Base-by-base conservation (phyloP, 2,113 vertebrate genomes). In the Elephas maximus region DNA sequence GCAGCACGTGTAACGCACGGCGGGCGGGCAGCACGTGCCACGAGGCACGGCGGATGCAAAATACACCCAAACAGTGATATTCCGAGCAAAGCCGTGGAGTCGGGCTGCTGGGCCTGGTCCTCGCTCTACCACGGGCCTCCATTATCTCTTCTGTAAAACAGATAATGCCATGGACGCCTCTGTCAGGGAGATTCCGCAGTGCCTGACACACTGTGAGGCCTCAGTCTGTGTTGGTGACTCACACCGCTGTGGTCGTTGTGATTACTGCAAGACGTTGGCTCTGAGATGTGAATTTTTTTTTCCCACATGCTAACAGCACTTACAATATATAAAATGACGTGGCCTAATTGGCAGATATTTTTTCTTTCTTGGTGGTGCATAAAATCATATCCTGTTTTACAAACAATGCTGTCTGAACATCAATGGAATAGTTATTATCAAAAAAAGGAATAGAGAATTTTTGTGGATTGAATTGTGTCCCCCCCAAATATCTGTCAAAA, bases 221-320 rank as follows among this genome's bases (percentile, higher is more conserved):
- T 63, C 60, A 26, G 0, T 26, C 7, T 15, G 8, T 44, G 45
- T 1, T 15, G 14, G 60, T 18, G 48, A 18, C 8, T 26, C 33
- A 0, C 2, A 14, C 6, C 21, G 1, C 4, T 26, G 24, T 24
- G 11, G 23, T 37, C 73, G 8, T 44, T 1, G 53, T 17, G 53
- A 15, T 57, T 57, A 20, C 44, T 30, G 44, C 23, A 8, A 4
- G 1, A 17, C 33, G 8, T 51, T 8, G 18, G 44, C 48, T 62
- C 65, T 44, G 65, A 37, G 24, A 53, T 1, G 18, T 12, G 51
- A 1, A 0, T 11, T 9, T 57, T 9, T 9, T 57, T 23, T 37
- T 12, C 28, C 57, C 14, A 21, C 1, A 1, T 21, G 3, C 0
- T 41, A 33, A 57, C 7, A 14, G 18, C 24, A 21, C 77, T 62